Conservation (phyloP, 64 coral and sea anemone genomes). For the Montipora cactus region DNA sequence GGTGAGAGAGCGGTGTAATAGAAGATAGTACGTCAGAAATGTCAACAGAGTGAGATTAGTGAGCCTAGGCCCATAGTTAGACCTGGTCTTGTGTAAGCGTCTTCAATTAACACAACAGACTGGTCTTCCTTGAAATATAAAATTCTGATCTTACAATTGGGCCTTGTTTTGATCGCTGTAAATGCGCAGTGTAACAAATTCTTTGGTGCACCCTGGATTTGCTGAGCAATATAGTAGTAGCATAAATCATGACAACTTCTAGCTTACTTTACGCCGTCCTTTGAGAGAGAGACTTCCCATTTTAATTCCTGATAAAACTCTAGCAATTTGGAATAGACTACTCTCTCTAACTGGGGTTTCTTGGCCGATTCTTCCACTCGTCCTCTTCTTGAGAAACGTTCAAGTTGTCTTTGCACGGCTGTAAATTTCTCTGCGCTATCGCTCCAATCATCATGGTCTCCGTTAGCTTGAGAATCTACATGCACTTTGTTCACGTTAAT, state of each 20-base stretch:
- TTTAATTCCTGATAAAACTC: neutral
- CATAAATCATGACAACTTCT: neutral
- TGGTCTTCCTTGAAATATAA: constrained; percentile 1
- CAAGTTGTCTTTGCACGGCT: neutral
- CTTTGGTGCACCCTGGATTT: neutral
- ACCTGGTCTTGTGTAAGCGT: constrained; percentile 1
- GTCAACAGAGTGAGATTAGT: neutral
- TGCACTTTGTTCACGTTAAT: no score
- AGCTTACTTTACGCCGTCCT: neutral
- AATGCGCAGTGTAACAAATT: neutral
- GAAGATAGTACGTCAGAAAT: constrained; percentile 13
- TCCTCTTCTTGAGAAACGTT: neutral
- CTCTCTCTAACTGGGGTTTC: no score
- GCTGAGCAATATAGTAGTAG: neutral
- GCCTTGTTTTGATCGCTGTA: neutral
- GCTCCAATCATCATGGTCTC: no score
- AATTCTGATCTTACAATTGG: neutral
- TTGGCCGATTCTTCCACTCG: neutral
- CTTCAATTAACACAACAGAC: neutral
- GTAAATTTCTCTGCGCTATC: neutral
- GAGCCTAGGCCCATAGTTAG: neutral
- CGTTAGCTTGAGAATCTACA: no score
- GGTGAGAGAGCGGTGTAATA: neutral
- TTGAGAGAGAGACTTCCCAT: neutral
- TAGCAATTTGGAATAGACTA: neutral